Evolutionary conservation across 1,140 invertebrate genomes (phyloP), one percentile per base, ranked within the genome.

Genomic region (Apis cerana): DNA sequence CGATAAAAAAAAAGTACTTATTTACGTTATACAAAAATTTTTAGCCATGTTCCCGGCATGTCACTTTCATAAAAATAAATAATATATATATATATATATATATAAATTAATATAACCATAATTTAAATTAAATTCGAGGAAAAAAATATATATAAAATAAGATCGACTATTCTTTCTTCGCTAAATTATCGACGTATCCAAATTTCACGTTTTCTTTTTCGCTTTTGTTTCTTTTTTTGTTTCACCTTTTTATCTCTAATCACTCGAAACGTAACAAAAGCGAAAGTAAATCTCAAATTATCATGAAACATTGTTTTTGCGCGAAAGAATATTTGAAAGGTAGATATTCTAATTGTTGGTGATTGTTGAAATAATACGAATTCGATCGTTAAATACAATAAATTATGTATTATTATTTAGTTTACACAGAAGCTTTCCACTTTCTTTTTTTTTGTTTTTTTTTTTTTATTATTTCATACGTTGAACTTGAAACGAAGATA

Each of bases 341-440:
- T 43, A 43, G 5, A 17, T 17, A 13, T 15, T 15, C 5, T 27
- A 27, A 23, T 27, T 62, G 33, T 62, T n/a, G 17, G 23, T 17
- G 43, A 58, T 59, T 43, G 3, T 27, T 67, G 48, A 69, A 68
- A 43, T 13, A 9, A 59, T n/a, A n/a, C 21, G 13, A 68, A 1
- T 71, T 78, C 77, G 62, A 83, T 76, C 75, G 50, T 56, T 59
- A 33, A n/a, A 58, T 58, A 50, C 23, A 78, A 83, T 70, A 78
- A 82, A 78, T 78, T 70, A 82, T 43, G 33, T 27, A 61, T 64
- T 11, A 83, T 78, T 43, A 43, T 43, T 78, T 56, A 78, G 0
- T 50, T 81, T 59, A 67, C 17, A 59, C 54, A 59, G 12, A n/a
- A 76, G 52, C 50, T 43, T 43, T 43, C 12, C 21, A 61, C 23